Conservation (phyloP, 1,140 invertebrate species). For the Aphaenogaster ashmeadi region DNA sequence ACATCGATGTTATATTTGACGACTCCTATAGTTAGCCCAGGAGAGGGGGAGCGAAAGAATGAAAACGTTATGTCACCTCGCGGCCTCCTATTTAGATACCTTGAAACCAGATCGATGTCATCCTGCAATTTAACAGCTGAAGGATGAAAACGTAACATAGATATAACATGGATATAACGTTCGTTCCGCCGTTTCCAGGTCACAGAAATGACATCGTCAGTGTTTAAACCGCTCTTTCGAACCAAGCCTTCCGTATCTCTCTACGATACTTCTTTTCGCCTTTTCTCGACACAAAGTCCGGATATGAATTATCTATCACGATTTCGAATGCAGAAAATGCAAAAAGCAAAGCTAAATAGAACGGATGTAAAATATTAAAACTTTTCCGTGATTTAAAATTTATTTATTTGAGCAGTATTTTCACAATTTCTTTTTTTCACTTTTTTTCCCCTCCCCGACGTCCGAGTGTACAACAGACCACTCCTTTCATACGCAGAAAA, state of each 20-base stretch:
- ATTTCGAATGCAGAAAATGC: not conserved
- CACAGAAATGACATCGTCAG: not conserved
- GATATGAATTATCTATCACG: not conserved
- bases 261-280: not conserved
- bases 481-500: not conserved
- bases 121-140: constrained; percentile 35
- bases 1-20: constrained; percentile 9
- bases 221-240: not conserved
- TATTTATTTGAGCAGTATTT: not conserved
- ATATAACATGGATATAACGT: not conserved
- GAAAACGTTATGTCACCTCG: constrained; percentile 28
- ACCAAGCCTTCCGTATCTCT: not conserved
- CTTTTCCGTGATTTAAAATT: not conserved
- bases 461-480: not conserved
- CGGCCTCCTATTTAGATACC: constrained; percentile 21
- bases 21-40: not conserved
- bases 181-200: constrained; percentile 11
- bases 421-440: not conserved
- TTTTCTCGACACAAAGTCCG: not conserved
- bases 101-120: constrained; percentile 38
- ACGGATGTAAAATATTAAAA: not conserved
- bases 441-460: not conserved
- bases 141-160: not conserved
- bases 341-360: not conserved
- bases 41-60: not conserved